Evolutionary conservation across 2,888 invertebrate species (phyloP), one percentile per base, ranked within the genome.

Genomic region (Drosophila niveifrons): DNA sequence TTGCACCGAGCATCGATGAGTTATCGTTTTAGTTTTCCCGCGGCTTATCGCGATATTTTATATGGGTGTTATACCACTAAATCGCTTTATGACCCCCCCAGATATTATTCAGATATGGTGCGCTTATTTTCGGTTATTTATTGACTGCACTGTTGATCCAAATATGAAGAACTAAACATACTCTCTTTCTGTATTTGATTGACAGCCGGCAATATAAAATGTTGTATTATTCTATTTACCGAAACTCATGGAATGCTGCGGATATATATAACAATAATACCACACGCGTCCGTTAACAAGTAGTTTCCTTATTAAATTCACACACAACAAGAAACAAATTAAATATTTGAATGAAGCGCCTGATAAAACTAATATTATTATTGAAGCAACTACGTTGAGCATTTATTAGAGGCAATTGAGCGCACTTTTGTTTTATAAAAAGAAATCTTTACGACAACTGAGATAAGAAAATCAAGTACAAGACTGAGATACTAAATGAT

Each of bases 401-500:
- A 66, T 75, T 88, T 88, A 82, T 88, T 73, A 66, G 63, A 48
- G 46, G n/a, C 88, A 83, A 83, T 88, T 88, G 86, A 85, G 83
- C 58, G 47, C 53, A 77, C 56, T 72, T 87, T 80, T 74, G 71
- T 75, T 73, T 75, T 65, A 85, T 70, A 70, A 73, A 75, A 72
- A 63, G 63, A 78, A 75, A 88, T 85, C 86, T 83, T 85, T 82
- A 85, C 72, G 61, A 69, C 48, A 36, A 43, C 48, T 53, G 34
- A 73, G 83, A 71, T 76, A 80, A 34, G 47, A 31, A 58, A 15
- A 31, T n/a, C 18, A 47, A 39, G 15, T 15, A 39, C 10, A 18
- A 17, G 17, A 39, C 10, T 7, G n/a, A 43, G n/a, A 55, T 55
- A 43, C 15, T 17, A 34, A 13, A 31, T 55, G 43, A 56, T 18